Evolutionary conservation across 1,140 invertebrate genomes (phyloP).

Genomic region (Chionoecetes opilio): DNA sequence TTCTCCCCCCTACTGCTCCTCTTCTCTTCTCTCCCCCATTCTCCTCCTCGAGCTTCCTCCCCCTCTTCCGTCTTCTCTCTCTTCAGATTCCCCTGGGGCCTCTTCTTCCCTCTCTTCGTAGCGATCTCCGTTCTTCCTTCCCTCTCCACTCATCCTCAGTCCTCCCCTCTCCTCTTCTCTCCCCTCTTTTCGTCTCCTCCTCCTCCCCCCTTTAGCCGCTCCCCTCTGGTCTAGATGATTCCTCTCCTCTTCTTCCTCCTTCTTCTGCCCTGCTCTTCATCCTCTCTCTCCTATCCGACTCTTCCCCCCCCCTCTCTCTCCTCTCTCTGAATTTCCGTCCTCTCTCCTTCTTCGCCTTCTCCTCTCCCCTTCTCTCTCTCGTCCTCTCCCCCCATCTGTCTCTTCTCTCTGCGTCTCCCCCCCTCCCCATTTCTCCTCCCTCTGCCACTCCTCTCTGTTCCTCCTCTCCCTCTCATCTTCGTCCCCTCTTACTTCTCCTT

Average conservation of each 20-base stretch:
- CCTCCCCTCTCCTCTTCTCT: background rate
- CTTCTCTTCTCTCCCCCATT: background rate
- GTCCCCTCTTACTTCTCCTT: background rate
- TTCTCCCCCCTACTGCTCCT: background rate
- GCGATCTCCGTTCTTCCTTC: slow-evolving; percentile 35
- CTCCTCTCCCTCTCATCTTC: too few relatives aligned
- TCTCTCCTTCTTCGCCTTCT: too few relatives aligned
- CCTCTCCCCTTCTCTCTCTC: too few relatives aligned
- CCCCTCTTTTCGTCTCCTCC: background rate
- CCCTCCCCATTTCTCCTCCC: background rate
- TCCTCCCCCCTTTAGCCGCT: too few relatives aligned
- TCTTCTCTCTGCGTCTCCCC: too few relatives aligned
- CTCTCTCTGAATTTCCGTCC: too few relatives aligned
- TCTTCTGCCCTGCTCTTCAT: too few relatives aligned
- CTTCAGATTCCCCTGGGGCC: background rate
- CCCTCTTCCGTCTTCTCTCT: background rate
- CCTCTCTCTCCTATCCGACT: too few relatives aligned
- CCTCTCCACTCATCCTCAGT: background rate
- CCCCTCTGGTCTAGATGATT: background rate
- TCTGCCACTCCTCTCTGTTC: too few relatives aligned
- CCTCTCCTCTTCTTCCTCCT: background rate
- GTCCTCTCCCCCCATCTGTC: too few relatives aligned
- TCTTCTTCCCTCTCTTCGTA: background rate
- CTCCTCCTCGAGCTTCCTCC: background rate
- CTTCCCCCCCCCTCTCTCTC: too few relatives aligned